Evolutionary conservation across 2,888 invertebrate species (phyloP).

Genomic region (Trypoxylon attenuatum): DNA sequence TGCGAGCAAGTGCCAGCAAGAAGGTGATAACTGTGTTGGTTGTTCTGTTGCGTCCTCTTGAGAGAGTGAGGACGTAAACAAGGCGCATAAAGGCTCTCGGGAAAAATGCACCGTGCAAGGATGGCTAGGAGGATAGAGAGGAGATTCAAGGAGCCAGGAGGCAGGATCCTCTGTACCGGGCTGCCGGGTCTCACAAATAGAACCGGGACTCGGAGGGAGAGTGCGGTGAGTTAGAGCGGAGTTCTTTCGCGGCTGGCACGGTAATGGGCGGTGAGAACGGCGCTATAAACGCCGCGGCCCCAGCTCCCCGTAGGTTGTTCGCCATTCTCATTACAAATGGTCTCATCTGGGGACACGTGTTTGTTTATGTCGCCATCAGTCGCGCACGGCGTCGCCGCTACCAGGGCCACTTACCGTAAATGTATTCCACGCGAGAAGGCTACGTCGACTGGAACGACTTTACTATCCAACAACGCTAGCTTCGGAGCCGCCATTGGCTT

Average conservation of each 20-base stretch:
- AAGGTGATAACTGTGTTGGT: too few species aligned
- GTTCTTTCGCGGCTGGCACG: slow-evolving; percentile 25
- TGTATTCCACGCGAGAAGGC: slow-evolving; percentile 60
- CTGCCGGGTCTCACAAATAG: too few species aligned
- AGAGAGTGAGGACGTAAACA: too few species aligned
- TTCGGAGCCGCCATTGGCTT: slow-evolving; percentile 21
- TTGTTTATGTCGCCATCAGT: slow-evolving; percentile 56
- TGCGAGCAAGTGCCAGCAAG: too few species aligned
- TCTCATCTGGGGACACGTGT: slow-evolving; percentile 53
- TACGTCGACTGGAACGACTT: slow-evolving; percentile 44
- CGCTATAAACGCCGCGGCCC: slow-evolving; percentile 36
- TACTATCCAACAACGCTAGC: too few species aligned
- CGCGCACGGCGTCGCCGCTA: slow-evolving; percentile 39
- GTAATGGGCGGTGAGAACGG: slow-evolving; percentile 36
- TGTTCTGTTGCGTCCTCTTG: too few species aligned
- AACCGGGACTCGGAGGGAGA: background rate
- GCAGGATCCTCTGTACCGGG: too few species aligned
- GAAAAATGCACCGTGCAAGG: too few species aligned
- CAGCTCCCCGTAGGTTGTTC: slow-evolving; percentile 28
- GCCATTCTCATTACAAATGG: slow-evolving; percentile 55
- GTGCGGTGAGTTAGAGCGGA: slow-evolving; percentile 8
- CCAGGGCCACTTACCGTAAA: slow-evolving; percentile 48
- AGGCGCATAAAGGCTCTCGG: too few species aligned
- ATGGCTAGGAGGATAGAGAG: too few species aligned
- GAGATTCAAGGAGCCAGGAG: too few species aligned